Conservation (phyloP, 2,797 vertebrate species). For the Labroides dimidiatus region DNA sequence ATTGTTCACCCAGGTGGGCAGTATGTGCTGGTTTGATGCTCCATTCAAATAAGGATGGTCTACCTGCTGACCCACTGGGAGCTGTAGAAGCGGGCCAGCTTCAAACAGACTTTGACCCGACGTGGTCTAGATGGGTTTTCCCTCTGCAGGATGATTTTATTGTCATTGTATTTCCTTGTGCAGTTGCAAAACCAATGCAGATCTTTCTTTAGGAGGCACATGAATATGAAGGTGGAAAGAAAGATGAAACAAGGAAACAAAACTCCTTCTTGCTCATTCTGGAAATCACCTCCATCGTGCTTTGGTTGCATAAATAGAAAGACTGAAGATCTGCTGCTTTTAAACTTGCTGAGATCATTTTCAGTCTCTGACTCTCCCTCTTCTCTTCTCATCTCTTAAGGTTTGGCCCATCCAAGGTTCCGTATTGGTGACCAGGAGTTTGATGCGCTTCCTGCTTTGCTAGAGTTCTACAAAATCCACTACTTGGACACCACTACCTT, state of each 20-base stretch:
- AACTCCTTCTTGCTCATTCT: slow-evolving; percentile 36
- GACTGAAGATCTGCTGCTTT: neutral
- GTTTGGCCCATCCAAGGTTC: slow-evolving; percentile 88
- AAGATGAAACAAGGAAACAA: slow-evolving; percentile 42
- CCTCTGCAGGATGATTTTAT: slow-evolving; percentile 9
- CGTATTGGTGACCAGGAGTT: slow-evolving; percentile 99
- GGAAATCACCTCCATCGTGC: slow-evolving; percentile 45
- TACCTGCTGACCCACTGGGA: neutral
- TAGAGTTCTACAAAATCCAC: slow-evolving; percentile 99
- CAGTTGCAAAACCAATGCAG: neutral
- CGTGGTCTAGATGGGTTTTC: neutral
- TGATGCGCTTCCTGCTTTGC: slow-evolving; percentile 93
- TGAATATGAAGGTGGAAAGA: slow-evolving; percentile 1
- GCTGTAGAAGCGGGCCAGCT: neutral
- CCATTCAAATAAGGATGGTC: neutral
- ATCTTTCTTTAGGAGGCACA: neutral
- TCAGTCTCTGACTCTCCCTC: neutral
- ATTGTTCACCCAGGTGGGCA: neutral
- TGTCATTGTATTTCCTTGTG: slow-evolving; percentile 25
- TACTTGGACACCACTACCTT: slow-evolving; percentile 99
- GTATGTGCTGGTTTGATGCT: slow-evolving; percentile 21
- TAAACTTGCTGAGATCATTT: neutral
- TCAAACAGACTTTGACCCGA: slow-evolving; percentile 16
- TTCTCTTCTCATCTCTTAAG: slow-evolving; percentile 69
- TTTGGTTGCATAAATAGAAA: slow-evolving; percentile 18